phyloP scores from a whole-genome alignment of 2,797 vertebrate species.

The Ispidina picta region DNA sequence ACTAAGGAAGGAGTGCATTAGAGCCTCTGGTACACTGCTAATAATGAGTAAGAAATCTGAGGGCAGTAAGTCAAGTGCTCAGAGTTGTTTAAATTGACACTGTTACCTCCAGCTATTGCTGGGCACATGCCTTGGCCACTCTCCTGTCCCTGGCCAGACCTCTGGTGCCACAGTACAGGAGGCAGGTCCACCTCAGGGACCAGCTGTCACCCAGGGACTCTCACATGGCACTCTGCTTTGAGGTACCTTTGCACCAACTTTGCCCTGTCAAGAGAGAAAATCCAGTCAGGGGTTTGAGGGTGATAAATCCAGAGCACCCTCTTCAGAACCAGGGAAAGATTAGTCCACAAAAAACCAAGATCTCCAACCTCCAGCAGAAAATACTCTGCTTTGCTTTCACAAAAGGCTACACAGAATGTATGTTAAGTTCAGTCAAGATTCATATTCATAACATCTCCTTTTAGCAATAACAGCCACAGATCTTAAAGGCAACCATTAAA shows the following conservation, averaged over 20 bases:
- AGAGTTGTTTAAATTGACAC: background rate
- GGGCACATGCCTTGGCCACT: background rate
- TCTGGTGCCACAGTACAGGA: background rate
- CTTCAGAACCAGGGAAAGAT: background rate
- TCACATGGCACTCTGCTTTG: background rate
- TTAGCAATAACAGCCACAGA: background rate
- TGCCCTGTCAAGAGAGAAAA: background rate
- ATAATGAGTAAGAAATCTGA: background rate
- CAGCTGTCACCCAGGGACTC: rapidly evolving
- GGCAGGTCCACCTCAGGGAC: background rate
- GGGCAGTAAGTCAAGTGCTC: background rate
- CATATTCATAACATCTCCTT: background rate
- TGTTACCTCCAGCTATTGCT: background rate
- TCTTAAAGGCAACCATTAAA: background rate
- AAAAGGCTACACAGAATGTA: background rate
- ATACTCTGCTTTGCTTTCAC: background rate
- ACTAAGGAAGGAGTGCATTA: background rate
- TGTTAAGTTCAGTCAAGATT: background rate
- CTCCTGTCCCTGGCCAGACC: background rate
- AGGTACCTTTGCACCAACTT: background rate
- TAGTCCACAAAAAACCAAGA: background rate
- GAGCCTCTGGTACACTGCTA: background rate
- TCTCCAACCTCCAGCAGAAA: background rate
- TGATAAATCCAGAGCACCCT: background rate
- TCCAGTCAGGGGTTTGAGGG: background rate